Percentiles rank a stretch among this genome's conserved stretches.
Conservation (phyloP, 1,140 invertebrate species). For the Nixonia krombeini region DNA sequence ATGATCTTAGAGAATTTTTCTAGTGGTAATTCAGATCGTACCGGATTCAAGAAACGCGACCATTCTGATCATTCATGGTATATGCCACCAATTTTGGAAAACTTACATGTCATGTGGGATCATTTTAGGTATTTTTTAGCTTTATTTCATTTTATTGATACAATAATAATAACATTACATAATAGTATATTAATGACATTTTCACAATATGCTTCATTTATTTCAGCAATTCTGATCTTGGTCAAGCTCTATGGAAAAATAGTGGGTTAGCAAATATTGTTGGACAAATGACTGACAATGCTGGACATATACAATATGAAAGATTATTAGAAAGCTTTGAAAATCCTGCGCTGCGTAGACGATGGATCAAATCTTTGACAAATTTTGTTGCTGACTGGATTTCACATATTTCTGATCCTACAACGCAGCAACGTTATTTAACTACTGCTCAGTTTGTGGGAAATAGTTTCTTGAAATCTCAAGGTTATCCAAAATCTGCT, state of each 20-base stretch:
- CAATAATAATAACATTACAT: too few species aligned
- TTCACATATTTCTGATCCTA: conserved; percentile 81
- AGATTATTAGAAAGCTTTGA: conserved; percentile 83
- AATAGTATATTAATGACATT: neutral
- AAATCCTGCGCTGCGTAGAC: conserved; percentile 80
- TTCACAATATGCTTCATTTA: too few species aligned
- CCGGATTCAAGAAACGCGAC: conserved; percentile 72
- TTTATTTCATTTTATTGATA: neutral
- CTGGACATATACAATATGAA: conserved; percentile 80
- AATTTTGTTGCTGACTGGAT: conserved; percentile 82
- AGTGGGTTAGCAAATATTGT: conserved; percentile 79
- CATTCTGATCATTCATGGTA: conserved; percentile 82
- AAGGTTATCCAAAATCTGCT: conserved; percentile 80
- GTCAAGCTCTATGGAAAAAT: conserved; percentile 80
- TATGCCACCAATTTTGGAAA: conserved; percentile 82
- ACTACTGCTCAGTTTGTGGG: conserved; percentile 78
- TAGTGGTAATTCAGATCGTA: conserved; percentile 63
- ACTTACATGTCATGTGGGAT: conserved; percentile 82
- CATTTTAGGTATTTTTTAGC: conserved; percentile 74
- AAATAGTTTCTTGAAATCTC: conserved; percentile 82
- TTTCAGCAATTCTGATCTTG: conserved; percentile 80
- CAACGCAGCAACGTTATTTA: conserved; percentile 81
- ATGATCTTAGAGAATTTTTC: conserved; percentile 76
- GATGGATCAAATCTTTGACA: conserved; percentile 83
- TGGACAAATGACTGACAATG: conserved; percentile 74